Conservation (phyloP, 2,888 invertebrate genomes). For the Mactromeris polynyma region DNA sequence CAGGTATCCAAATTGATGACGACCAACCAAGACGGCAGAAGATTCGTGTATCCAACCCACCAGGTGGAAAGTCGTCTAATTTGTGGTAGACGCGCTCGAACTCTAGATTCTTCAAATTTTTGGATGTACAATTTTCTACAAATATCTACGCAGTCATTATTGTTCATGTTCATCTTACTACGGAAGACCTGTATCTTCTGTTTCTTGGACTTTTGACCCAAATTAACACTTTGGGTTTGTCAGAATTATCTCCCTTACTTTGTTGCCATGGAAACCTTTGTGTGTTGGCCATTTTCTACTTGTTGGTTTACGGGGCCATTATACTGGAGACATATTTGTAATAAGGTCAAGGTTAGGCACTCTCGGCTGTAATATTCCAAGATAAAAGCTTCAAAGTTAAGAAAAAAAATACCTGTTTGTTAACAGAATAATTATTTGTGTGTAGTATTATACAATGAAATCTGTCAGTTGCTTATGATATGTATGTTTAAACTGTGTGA, state of each 20-base stretch:
- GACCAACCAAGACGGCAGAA: slow-evolving; percentile 78
- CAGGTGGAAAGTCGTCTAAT: slow-evolving; percentile 83
- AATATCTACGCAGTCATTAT: slow-evolving; percentile 15
- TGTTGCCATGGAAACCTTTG: not conserved
- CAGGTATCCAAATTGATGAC: slow-evolving; percentile 90
- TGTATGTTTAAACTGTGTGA: not conserved
- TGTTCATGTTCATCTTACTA: slow-evolving; percentile 3
- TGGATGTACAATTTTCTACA: slow-evolving; percentile 36
- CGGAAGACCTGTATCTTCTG: not conserved
- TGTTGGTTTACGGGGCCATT: slow-evolving; percentile 53
- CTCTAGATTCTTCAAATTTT: slow-evolving; percentile 41
- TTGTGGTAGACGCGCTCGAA: slow-evolving; percentile 73
- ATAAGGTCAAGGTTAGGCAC: not conserved
- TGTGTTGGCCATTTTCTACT: not conserved
- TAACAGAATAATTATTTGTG: too few species aligned
- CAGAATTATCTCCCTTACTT: not conserved
- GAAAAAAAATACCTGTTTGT: too few species aligned
- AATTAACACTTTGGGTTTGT: not conserved
- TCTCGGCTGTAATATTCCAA: not conserved
- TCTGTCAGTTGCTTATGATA: not conserved
- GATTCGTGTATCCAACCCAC: slow-evolving; percentile 84
- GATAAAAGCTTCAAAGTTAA: not conserved
- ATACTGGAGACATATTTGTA: slow-evolving; percentile 14
- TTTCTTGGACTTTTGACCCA: not conserved
- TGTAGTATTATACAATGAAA: too few species aligned